Percentiles rank a stretch among this genome's conserved stretches.
Evolutionary conservation across 2,888 invertebrate species (phyloP).

Genomic region (Hypercompe scribonia): DNA sequence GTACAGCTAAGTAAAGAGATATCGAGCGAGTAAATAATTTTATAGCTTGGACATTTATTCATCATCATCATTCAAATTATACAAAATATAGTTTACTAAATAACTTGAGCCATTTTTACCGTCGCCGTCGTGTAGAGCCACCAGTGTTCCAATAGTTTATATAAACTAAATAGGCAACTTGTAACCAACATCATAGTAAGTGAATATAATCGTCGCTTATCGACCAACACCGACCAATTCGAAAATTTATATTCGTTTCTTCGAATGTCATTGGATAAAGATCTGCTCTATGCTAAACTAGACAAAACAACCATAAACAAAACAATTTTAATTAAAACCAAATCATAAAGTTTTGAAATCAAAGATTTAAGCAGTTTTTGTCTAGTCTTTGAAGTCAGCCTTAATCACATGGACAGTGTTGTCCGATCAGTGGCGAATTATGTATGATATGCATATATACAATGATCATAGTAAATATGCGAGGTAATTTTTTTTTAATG

Average conservation of each 20-base stretch:
- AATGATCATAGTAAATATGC: too few species aligned
- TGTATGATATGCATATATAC: too few species aligned
- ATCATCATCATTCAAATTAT: too few species aligned
- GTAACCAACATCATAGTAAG: not conserved
- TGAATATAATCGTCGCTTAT: not conserved
- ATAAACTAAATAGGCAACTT: not conserved
- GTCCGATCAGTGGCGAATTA: not conserved
- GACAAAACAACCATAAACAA: too few species aligned
- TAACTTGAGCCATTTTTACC: not conserved
- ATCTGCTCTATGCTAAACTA: not conserved
- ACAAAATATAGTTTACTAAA: too few species aligned
- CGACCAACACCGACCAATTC: not conserved
- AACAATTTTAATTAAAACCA: too few species aligned
- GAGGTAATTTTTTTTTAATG: not conserved
- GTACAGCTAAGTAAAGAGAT: not conserved
- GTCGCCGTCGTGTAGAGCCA: not conserved
- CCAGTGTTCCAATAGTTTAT: not conserved
- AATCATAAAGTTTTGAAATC: too few species aligned
- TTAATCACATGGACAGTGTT: not conserved
- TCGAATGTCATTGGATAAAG: not conserved
- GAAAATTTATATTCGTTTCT: not conserved
- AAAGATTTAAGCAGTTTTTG: not conserved
- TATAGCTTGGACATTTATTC: too few species aligned
- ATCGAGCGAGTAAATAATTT: not conserved
- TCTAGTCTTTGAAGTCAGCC: not conserved